Evolutionary conservation across 2,888 invertebrate genomes (phyloP).

Genomic region (Luperina nickerlii): DNA sequence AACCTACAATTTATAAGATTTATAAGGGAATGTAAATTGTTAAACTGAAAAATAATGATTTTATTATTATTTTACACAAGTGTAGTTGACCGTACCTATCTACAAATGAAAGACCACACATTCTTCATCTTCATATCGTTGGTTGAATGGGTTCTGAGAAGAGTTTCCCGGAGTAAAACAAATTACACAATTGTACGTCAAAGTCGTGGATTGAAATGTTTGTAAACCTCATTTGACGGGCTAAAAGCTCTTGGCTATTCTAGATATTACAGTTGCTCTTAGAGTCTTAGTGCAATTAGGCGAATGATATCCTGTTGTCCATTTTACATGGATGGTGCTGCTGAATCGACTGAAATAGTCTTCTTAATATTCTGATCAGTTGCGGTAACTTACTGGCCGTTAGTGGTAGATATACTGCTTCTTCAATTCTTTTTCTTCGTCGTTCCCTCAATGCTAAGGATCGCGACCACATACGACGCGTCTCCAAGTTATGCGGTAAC

Average conservation of each 20-base stretch:
- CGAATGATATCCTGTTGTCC: slow-evolving; percentile 1
- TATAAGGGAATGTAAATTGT: too few species aligned
- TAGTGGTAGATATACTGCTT: not conserved
- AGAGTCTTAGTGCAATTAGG: slow-evolving; percentile 3
- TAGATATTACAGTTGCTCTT: slow-evolving; percentile 4
- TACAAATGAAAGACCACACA: not conserved
- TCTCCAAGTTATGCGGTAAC: too few species aligned
- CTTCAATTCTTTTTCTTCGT: not conserved
- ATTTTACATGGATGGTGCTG: not conserved
- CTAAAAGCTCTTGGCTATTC: slow-evolving; percentile 39
- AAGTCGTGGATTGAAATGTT: slow-evolving; percentile 38
- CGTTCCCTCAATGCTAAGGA: too few species aligned
- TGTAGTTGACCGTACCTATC: not conserved
- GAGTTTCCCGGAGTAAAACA: not conserved
- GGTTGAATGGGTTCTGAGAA: not conserved
- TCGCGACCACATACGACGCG: too few species aligned
- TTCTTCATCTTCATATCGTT: not conserved
- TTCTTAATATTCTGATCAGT: not conserved
- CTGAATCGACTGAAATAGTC: not conserved
- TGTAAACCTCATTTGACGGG: slow-evolving; percentile 35
- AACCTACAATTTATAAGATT: too few species aligned
- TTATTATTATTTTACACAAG: not conserved
- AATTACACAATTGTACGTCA: not conserved
- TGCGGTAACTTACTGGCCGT: not conserved
- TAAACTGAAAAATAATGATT: too few species aligned